phyloP scores from a whole-genome alignment of 1,140 invertebrate species.

The Papilio aristodemus region DNA sequence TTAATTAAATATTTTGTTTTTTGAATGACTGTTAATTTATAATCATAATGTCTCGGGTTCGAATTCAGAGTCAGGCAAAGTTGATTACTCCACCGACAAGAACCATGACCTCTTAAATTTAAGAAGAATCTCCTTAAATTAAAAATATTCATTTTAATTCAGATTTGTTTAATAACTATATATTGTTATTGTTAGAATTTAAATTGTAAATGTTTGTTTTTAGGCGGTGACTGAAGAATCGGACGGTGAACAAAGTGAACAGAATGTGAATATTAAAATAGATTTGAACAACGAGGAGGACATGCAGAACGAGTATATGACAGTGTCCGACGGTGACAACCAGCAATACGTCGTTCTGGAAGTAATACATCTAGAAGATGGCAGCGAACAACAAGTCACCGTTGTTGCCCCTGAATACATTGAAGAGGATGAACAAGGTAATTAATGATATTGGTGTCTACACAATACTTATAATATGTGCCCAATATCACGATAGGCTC shows the following conservation, averaged over 20 bases:
- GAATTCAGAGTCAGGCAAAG: no score
- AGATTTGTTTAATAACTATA: background rate
- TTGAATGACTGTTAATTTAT: no score
- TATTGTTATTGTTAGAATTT: background rate
- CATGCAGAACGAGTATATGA: conserved; percentile 82
- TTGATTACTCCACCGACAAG: no score
- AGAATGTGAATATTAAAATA: conserved; percentile 45
- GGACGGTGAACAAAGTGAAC: conserved; percentile 37
- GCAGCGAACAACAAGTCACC: conserved; percentile 63
- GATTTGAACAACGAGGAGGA: conserved; percentile 43
- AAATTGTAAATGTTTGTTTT: background rate
- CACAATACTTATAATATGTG: no score
- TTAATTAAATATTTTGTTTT: no score
- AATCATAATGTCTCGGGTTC: no score
- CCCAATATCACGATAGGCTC: no score
- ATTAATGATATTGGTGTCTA: no score
- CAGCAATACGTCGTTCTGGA: conserved; percentile 93
- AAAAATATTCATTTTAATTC: no score
- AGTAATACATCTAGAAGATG: conserved; percentile 90
- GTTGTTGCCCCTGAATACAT: conserved; percentile 58
- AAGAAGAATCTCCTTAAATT: no score
- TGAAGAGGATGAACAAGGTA: conserved; percentile 48
- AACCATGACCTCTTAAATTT: no score
- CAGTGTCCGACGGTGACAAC: conserved; percentile 82
- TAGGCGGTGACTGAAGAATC: conserved; percentile 29